These are phyloP conservation scores for Pachyuromys duprasi DNA, from an alignment of 2,797 vertebrate genomes.

Conservation along the genomic window DNA sequence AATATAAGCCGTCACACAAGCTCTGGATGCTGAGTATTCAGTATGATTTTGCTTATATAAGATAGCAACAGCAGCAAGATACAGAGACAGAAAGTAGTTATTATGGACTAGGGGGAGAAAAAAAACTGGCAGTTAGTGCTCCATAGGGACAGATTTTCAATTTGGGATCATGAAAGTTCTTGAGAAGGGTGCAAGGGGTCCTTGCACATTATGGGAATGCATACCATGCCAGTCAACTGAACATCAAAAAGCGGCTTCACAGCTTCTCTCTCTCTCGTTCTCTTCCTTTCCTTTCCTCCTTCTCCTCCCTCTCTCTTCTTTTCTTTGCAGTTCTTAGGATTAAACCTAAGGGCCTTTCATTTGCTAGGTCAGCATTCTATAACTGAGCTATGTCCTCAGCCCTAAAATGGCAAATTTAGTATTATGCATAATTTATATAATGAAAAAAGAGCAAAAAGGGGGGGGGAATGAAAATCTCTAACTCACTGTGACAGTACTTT, in stretches of 20 bases:
- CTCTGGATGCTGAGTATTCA: not conserved
- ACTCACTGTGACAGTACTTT: not conserved
- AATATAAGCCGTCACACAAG: not conserved
- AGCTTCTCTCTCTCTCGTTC: too few species aligned
- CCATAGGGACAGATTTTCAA: not conserved
- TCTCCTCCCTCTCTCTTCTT: not conserved
- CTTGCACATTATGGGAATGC: not conserved
- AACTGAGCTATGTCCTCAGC: not conserved
- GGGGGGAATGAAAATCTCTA: not conserved
- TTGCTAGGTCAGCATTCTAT: not conserved
- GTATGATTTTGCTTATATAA: not conserved
- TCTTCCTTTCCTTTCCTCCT: too few species aligned
- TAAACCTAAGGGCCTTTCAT: not conserved
- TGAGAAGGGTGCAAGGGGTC: not conserved
- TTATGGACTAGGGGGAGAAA: not conserved
- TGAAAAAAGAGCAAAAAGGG: not conserved
- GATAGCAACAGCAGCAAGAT: not conserved
- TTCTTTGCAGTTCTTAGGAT: not conserved
- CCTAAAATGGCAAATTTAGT: constrained; percentile 41
- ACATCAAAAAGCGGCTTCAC: not conserved
- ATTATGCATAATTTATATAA: constrained; percentile 34
- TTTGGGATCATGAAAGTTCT: not conserved
- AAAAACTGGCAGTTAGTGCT: not conserved
- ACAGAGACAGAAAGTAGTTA: not conserved
- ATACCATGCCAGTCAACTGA: not conserved